A percentile compares a stretch with the other conserved stretches of the same genome.
These are phyloP conservation scores for Setipinna tenuifilis DNA, from an alignment of 2,797 vertebrate genomes.

Conservation along the genomic window DNA sequence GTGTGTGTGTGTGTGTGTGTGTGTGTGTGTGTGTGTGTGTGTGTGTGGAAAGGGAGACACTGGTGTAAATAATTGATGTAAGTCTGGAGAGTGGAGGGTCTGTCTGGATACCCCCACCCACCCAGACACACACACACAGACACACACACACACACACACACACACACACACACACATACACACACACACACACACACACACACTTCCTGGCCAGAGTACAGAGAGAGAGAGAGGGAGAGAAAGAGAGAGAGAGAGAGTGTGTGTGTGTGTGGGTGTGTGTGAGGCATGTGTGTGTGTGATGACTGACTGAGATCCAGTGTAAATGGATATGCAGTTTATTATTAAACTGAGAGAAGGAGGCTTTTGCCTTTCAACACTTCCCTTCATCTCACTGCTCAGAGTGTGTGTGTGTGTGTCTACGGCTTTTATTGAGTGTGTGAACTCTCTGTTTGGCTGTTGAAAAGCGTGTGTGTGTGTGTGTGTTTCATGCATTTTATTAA, in stretches of 20 bases:
- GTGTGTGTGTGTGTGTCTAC: too few relatives aligned
- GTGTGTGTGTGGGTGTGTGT: not conserved
- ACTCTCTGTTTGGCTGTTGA: too few relatives aligned
- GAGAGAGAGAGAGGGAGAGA: too few relatives aligned
- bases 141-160: too few relatives aligned
- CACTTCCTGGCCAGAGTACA: not conserved
- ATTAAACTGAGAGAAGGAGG: not conserved
- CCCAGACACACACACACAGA: not conserved
- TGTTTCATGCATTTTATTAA: too few relatives aligned
- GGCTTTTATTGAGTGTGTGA: too few relatives aligned
- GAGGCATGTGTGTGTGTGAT: not conserved
- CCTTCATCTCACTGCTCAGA: not conserved
- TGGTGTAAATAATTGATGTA: slow-evolving; percentile 46
- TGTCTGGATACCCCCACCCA: slow-evolving; percentile 1
- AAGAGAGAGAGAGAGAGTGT: too few relatives aligned
- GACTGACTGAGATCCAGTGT: not conserved
- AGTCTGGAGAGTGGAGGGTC: slow-evolving; percentile 26
- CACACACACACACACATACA: too few relatives aligned
- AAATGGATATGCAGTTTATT: not conserved
- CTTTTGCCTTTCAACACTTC: not conserved
- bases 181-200: not conserved
- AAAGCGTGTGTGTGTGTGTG: too few relatives aligned
- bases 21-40: slow-evolving; percentile 32
- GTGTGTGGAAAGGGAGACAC: slow-evolving; percentile 32
- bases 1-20: not conserved